Evolutionary conservation across 64 coral and sea anemone genomes (phyloP).

Genomic region (Orbicella faveolata): DNA sequence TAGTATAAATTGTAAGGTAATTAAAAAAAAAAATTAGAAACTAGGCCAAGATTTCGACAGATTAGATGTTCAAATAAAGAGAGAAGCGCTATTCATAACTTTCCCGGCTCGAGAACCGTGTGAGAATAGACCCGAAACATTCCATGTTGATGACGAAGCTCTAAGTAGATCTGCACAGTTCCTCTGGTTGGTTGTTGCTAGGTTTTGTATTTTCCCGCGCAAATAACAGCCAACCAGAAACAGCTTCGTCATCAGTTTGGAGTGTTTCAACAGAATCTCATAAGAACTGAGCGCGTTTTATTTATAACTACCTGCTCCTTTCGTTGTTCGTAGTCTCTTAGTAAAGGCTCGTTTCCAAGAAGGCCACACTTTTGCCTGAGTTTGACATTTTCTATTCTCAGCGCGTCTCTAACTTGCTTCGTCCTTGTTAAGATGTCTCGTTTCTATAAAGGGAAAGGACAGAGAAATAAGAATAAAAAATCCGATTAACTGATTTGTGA

Average conservation of each 20-base stretch:
- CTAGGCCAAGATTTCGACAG: no score
- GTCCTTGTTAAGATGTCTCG: slow-evolving; percentile 89
- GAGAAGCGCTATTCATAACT: no score
- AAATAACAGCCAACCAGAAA: no score
- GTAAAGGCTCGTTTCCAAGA: slow-evolving; percentile 94
- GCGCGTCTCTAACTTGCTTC: slow-evolving; percentile 93
- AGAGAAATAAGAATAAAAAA: not conserved
- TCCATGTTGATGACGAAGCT: no score
- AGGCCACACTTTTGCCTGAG: slow-evolving; percentile 96
- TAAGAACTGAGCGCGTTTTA: not conserved
- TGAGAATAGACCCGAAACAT: no score
- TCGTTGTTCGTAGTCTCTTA: slow-evolving; percentile 89
- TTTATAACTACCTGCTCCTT: slow-evolving; percentile 86
- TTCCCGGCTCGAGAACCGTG: no score
- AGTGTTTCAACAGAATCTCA: not conserved
- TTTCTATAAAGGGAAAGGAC: slow-evolving; percentile 59
- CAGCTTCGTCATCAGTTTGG: not conserved
- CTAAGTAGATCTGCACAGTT: no score
- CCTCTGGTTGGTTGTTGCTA: no score
- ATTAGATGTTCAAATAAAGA: no score
- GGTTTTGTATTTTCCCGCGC: no score
- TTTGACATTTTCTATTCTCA: slow-evolving; percentile 98
- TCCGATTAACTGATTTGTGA: not conserved
- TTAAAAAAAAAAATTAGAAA: no score
- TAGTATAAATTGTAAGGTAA: no score